Evolutionary conservation across 2,797 vertebrate species (phyloP), one percentile per base, ranked within the genome.

Genomic region (Buceros bicornis): DNA sequence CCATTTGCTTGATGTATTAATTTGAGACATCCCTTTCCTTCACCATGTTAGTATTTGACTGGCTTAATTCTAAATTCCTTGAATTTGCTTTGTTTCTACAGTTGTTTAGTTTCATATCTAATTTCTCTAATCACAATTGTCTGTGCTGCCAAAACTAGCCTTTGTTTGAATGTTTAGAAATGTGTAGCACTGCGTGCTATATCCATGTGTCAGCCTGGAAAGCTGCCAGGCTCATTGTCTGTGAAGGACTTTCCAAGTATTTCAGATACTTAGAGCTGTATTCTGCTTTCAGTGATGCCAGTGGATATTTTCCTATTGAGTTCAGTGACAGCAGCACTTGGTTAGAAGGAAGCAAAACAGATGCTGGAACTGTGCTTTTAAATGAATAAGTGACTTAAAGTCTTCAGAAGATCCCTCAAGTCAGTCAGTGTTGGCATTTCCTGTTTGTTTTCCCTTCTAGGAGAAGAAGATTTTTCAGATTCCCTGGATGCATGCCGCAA

Each of bases 401-500:
- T 81, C 53, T 73, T 89, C 78, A 79, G 65, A 81, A 89, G n/a
- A 81, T 92, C 42, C 26, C 37, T 94, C n/a, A 72, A 90, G 71
- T 70, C 87, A 73, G 3, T 81, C 65, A 77, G 57, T 57, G 50
- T 78, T 90, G 88, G 87, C 79, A 94, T 92, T 94, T 96, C 82
- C 89, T 92, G 51, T 95, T 81, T 95, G 31, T 83, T 96, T 95
- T 94, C 40, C 33, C 43, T 74, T 97, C 14, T 71, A 99, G 99
- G 99, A 99, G 86, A 99, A 99, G 98, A 99, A 99, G 96, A 99
- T 99, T 97, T 99, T 99, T 97, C 99, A 99, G 98, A 99, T 99
- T 96, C 99, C 99, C 0, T 99, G 99, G 99, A 99, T 99, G 99
- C 99, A 99, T 37, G 99, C 99, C 0, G 99, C 99, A 24, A 98